Conservation (phyloP, 2,888 invertebrate species). For the Torymus auratus region DNA sequence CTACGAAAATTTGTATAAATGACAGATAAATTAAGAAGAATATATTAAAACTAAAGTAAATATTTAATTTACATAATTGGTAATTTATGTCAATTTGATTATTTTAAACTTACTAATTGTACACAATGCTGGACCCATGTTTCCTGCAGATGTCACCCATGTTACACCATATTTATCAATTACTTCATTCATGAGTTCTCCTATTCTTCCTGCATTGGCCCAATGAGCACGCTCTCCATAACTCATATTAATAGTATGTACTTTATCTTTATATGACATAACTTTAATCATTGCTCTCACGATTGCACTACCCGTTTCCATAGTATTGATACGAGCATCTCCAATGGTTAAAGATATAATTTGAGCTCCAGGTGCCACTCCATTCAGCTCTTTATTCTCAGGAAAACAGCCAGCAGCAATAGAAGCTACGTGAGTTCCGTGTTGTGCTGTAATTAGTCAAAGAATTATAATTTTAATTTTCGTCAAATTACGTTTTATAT, state of each 20-base stretch:
- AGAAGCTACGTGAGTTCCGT: constrained; percentile 98
- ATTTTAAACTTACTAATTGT: constrained; percentile 84
- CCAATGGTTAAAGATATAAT: constrained; percentile 95
- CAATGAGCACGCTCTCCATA: constrained; percentile 97
- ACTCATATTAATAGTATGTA: constrained; percentile 98
- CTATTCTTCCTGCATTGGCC: constrained; percentile 91
- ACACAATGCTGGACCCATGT: constrained; percentile 92
- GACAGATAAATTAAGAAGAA: neutral
- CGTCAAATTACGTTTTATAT: constrained; percentile 10
- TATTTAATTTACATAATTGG: no score
- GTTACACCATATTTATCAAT: constrained; percentile 94
- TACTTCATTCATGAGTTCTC: constrained; percentile 90
- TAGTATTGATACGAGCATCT: constrained; percentile 93
- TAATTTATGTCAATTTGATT: neutral
- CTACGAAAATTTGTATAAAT: constrained; percentile 59
- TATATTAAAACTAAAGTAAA: neutral
- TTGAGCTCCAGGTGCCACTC: constrained; percentile 97
- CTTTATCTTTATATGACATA: constrained; percentile 82
- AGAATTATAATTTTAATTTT: neutral
- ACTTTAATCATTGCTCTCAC: constrained; percentile 93
- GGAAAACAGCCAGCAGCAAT: constrained; percentile 96
- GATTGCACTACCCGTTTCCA: constrained; percentile 97
- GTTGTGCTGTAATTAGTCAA: constrained; percentile 84
- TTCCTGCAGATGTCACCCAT: constrained; percentile 97
- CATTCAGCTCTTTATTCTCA: constrained; percentile 91